phyloP scores from a whole-genome alignment of 2,888 invertebrate species.

The Acheta domesticus region DNA sequence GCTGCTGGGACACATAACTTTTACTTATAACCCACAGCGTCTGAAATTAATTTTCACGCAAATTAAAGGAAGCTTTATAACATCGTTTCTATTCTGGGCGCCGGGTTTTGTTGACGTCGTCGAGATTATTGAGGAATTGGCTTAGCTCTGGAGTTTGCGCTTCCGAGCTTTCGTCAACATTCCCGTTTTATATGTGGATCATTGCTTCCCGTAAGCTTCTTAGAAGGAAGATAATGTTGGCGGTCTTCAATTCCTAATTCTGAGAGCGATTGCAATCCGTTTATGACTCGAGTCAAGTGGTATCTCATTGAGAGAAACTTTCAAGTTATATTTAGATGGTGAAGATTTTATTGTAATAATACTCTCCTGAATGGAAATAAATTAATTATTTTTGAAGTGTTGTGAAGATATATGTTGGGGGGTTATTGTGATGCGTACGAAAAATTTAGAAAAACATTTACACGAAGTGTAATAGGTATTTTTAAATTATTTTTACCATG shows the following conservation, averaged over 20 bases:
- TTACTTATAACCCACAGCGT: neutral
- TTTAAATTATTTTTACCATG: too few species aligned
- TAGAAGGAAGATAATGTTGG: neutral
- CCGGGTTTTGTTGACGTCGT: neutral
- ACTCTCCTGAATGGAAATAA: too few species aligned
- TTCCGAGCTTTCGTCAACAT: neutral
- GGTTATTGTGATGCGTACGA: too few species aligned
- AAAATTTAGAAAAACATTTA: too few species aligned
- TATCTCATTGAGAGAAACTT: too few species aligned
- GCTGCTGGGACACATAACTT: neutral
- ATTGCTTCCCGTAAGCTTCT: neutral
- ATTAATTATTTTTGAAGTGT: too few species aligned
- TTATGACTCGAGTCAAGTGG: too few species aligned
- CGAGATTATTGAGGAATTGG: conserved; percentile 18
- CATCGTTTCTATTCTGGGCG: neutral
- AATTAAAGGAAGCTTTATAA: conserved; percentile 18
- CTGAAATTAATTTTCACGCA: neutral
- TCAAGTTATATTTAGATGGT: too few species aligned
- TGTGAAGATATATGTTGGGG: too few species aligned
- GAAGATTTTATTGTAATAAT: too few species aligned
- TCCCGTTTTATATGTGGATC: conserved; percentile 1
- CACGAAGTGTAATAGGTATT: too few species aligned
- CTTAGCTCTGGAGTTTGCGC: conserved; percentile 7
- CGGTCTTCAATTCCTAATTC: neutral
- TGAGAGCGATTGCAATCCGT: too few species aligned